Conservation (phyloP, 2,888 invertebrate species). For the Idaea aversata region DNA sequence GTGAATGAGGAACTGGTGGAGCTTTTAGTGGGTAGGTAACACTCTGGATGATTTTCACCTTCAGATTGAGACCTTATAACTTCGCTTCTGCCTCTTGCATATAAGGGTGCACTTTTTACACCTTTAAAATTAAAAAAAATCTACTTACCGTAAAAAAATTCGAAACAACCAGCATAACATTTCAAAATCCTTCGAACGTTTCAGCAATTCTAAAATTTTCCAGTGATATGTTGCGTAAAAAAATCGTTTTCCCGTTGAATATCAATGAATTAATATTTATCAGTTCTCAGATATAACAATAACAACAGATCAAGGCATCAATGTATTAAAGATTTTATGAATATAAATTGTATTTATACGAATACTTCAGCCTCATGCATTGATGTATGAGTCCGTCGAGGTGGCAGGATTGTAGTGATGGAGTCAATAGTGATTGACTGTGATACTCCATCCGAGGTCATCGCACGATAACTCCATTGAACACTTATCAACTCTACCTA, state of each 20-base stretch:
- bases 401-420: conserved; percentile 35
- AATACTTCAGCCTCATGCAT: conserved; percentile 48
- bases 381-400: conserved; percentile 42
- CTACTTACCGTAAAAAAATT: background rate
- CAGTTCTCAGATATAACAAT: conserved; percentile 55
- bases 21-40: too few relatives aligned
- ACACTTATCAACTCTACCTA: conserved; percentile 47
- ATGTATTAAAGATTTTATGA: conserved; percentile 59
- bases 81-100: too few relatives aligned
- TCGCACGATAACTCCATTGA: conserved; percentile 56
- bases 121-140: background rate
- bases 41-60: too few relatives aligned
- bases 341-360: conserved; percentile 63
- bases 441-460: conserved; percentile 46
- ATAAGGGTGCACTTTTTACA: too few relatives aligned
- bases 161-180: conserved; percentile 21
- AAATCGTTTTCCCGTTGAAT: conserved; percentile 38
- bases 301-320: conserved; percentile 58
- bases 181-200: conserved; percentile 45
- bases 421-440: conserved; percentile 39
- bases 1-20: too few relatives aligned
- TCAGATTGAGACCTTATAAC: too few relatives aligned
- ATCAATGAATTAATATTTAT: conserved; percentile 63
- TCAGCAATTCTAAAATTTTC: conserved; percentile 52
- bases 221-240: conserved; percentile 44